Base-by-base conservation (phyloP, 2,113 vertebrate species). In the Amazona vittata region DNA sequence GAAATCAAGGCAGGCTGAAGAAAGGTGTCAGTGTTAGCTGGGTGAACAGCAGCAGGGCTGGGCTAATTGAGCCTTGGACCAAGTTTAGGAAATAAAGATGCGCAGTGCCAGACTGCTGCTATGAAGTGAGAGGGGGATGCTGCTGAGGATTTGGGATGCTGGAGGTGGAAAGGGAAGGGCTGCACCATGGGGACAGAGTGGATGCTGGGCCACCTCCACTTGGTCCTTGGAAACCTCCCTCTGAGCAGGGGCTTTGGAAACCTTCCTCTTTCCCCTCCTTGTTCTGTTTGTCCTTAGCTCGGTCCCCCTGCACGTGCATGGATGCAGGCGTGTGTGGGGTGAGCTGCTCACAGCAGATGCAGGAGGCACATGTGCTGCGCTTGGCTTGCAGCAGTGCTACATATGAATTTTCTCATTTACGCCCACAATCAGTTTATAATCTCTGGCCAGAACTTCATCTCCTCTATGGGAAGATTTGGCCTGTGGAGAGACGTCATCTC, bases 381-480 rank as follows among this genome's bases (percentile, higher is more conserved):
- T 83, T 19, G 84, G 84, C 82, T 12, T 21, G 41, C 67, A 24
- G 43, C 79, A 62, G 25, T 9, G 65, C 93, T 80, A 59, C 76
- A 74, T 52, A 29, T 21, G 92, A 39, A 1, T 83, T 59, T 59
- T 26, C 37, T 65, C 28, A 60, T 83, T 90, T 77, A 90, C 90
- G 6, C 75, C 90, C 90, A 81, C 96, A 50, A 62, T 43, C 92
- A 44, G 47, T 91, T 92, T 65, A 76, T 62, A 92, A 49, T n/a
- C 80, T 79, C 90, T 91, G 86, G 95, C 94, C 77, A 87, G 57
- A 78, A 79, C 80, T 53, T 6, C 89, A 39, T 71, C 73, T 87
- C 55, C 80, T 65, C 28, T 2, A 68, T 71, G 65, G 84, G 89
- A 71, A 71, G 80, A 37, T 64, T 49, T 89, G 80, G 86, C 90